Percentiles rank a stretch among this genome's conserved stretches.
Evolutionary conservation across 1,140 invertebrate genomes (phyloP).

Genomic region (Triops longicaudatus): DNA sequence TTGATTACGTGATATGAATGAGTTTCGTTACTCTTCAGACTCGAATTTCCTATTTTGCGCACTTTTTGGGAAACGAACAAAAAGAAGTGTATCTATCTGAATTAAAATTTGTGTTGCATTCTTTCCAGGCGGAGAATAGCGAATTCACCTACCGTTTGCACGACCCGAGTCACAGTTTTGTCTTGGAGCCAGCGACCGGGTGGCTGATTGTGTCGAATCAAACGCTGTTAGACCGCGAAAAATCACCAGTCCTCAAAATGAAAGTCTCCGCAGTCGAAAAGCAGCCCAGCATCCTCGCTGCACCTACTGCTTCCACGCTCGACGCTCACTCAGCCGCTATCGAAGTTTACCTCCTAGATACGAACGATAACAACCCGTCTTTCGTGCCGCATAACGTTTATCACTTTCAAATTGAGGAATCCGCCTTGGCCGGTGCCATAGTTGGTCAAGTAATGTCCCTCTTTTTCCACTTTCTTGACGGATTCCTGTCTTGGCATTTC

Average conservation of each 20-base stretch:
- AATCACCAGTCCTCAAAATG: constrained; percentile 55
- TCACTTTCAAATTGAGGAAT: constrained; percentile 59
- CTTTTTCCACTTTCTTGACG: constrained; percentile 14
- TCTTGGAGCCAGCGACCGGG: constrained; percentile 63
- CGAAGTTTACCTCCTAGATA: constrained; percentile 69
- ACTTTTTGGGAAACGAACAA: too few species aligned
- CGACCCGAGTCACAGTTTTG: constrained; percentile 64
- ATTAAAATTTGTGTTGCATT: not conserved
- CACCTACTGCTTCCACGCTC: constrained; percentile 10
- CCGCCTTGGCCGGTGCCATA: constrained; percentile 54
- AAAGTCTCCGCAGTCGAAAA: constrained; percentile 67
- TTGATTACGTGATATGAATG: too few species aligned
- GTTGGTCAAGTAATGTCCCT: constrained; percentile 50
- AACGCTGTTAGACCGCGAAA: constrained; percentile 66
- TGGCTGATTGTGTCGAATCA: constrained; percentile 76
- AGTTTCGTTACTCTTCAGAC: too few species aligned
- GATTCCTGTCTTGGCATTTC: not conserved
- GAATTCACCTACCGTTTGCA: constrained; percentile 70
- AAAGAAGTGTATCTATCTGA: not conserved
- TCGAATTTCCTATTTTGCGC: too few species aligned
- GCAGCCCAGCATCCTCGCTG: constrained; percentile 48
- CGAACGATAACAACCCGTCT: constrained; percentile 77
- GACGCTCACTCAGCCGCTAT: constrained; percentile 57
- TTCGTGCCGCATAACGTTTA: constrained; percentile 74
- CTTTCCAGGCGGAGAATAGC: constrained; percentile 59